Base-by-base conservation (phyloP, 2,797 vertebrate species). In the Chrosomus eos region DNA sequence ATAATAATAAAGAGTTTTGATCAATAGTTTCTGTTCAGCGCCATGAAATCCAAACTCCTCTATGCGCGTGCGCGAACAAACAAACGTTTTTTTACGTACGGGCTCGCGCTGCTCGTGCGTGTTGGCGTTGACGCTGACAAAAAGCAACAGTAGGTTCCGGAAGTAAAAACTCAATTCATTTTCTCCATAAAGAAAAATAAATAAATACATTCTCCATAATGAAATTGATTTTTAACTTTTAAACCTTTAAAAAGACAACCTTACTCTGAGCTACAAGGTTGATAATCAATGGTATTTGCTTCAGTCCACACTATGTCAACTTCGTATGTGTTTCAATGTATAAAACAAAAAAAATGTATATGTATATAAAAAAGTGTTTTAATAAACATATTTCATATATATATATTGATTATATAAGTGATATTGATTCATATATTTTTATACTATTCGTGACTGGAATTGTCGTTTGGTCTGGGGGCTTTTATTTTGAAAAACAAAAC, bases 41-140 rank as follows among this genome's bases (percentile, higher is more conserved):
- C 92, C 92, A 93, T 95, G 94, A 94, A 94, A 94, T 90, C 90
- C 3, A 66, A 4, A 87, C 45, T 93, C 92, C 83, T 87, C 60
- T 91, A 74, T 82, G 92, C 89, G 88, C 90, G 90, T 90, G 82
- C 43, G 48, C 14, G 33, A 28, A n/a, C 10, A 9, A 60, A 58
- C 21, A n/a, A 18, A 26, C 68, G 26, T 82, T 68, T 43, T 82
- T 68, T 43, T 5, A 11, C 2, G 26, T 28, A 18, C 5, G 45
- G 3, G 3, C 36, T 28, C 21, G 73, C 31, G 21, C 31, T n/a
- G 51, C 51, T 51, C 13, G 31, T 4, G 7, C 53, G 6, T 26
- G n/a, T 19, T 62, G 45, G 6, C 18, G n/a, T 19, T 62, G 45
- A 23, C 51, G 21, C 21, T 7, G 33, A 31, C 18, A 72, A 3